Evolutionary conservation across 2,113 vertebrate genomes (phyloP).

Genomic region (Panurus biarmicus): DNA sequence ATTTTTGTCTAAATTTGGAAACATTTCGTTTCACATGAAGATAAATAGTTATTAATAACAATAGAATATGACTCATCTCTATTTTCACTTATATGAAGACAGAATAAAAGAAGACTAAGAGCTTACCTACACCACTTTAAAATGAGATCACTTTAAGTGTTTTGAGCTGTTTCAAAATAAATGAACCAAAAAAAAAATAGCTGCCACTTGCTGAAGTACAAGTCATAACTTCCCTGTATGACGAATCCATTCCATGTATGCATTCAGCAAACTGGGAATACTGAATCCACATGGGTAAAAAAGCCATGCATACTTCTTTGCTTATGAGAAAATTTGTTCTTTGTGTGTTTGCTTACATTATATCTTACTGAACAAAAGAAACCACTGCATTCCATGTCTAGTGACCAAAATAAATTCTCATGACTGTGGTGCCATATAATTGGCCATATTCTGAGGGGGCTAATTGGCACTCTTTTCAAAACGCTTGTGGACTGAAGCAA

Average conservation of each 20-base stretch:
- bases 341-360: background rate
- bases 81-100: background rate
- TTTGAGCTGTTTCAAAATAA: background rate
- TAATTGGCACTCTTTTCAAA: background rate
- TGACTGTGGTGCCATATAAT: background rate
- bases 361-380: background rate
- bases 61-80: background rate
- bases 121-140: background rate
- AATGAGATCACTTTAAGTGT: background rate
- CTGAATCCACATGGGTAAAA: background rate
- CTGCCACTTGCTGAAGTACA: background rate
- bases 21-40: background rate
- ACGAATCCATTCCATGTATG: background rate
- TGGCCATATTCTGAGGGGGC: background rate
- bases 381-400: background rate
- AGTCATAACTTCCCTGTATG: background rate
- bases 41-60: background rate
- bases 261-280: background rate
- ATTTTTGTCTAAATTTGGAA: background rate
- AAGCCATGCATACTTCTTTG: fast-evolving
- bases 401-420: background rate
- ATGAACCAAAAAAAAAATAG: background rate
- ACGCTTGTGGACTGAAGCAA: background rate
- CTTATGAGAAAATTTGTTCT: background rate
- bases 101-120: background rate